phyloP scores from a whole-genome alignment of 37 sponge, comb jelly and placozoan genomes.

The Bolinopsis microptera region DNA sequence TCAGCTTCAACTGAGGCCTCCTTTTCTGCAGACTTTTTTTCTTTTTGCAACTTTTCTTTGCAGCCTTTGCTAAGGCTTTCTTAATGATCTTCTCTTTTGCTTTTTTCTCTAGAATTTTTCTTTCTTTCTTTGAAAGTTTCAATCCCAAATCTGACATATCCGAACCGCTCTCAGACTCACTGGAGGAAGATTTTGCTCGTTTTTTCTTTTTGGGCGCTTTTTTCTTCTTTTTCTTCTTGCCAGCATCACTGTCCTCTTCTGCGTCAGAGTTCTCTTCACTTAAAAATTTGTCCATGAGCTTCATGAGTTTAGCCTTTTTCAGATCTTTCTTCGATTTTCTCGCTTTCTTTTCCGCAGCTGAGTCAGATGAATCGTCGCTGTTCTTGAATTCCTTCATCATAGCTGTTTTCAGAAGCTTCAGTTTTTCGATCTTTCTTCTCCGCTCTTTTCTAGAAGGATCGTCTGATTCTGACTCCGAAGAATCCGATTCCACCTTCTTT shows the following conservation, averaged over 20 bases:
- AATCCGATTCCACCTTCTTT: constrained; percentile 31
- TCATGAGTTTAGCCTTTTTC: constrained; percentile 26
- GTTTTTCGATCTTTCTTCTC: not conserved
- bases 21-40: not conserved
- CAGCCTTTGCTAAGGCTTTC: constrained; percentile 45
- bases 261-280: constrained; percentile 18
- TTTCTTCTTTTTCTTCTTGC: constrained; percentile 21
- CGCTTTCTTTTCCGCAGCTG: not conserved
- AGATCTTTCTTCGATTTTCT: constrained; percentile 4
- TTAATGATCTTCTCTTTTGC: constrained; percentile 48
- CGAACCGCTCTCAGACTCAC: constrained; percentile 16
- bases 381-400: constrained; percentile 59
- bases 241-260: constrained; percentile 14
- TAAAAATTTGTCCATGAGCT: constrained; percentile 47
- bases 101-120: constrained; percentile 23
- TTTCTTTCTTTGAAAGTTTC: constrained; percentile 26
- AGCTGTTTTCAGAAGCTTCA: constrained; percentile 42
- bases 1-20: not conserved
- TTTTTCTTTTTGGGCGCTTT: constrained; percentile 8
- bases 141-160: constrained; percentile 31
- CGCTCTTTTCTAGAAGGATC: not conserved
- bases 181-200: constrained; percentile 18
- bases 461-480: not conserved
- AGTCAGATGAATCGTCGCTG: constrained; percentile 17
- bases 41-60: constrained; percentile 43